These are phyloP conservation scores for Passerculus sandwichensis DNA, from an alignment of 2,797 vertebrate genomes.

Conservation along the genomic window DNA sequence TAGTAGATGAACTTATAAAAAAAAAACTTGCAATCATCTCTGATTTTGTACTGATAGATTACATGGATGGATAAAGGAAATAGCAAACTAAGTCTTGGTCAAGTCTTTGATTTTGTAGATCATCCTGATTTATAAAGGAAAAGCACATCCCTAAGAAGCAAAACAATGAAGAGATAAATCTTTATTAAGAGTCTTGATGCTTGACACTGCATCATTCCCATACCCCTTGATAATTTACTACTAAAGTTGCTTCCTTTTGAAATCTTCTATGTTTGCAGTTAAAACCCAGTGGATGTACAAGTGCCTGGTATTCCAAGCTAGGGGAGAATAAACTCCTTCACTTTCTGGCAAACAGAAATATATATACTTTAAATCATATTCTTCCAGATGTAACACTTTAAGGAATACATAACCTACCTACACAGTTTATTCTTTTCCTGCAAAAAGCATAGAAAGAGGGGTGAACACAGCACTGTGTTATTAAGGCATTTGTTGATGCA, in stretches of 20 bases:
- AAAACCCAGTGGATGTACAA: not conserved
- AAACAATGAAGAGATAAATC: not conserved
- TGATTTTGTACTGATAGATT: not conserved
- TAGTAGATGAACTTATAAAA: not conserved
- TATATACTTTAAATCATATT: not conserved
- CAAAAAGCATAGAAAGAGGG: not conserved
- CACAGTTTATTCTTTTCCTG: not conserved
- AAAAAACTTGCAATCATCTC: not conserved
- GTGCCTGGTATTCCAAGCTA: not conserved
- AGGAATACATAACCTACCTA: not conserved
- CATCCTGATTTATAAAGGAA: not conserved
- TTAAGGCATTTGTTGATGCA: not conserved
- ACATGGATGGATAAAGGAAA: not conserved
- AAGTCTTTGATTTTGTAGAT: not conserved
- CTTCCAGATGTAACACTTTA: not conserved
- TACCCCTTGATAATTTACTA: not conserved
- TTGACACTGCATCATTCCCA: not conserved
- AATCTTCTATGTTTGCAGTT: not conserved
- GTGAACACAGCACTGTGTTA: not conserved
- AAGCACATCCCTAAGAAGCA: not conserved
- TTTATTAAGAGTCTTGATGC: not conserved
- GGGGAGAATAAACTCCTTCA: not conserved
- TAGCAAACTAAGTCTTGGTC: not conserved
- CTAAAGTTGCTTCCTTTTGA: not conserved
- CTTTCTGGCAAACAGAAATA: not conserved